Evolutionary conservation across 2,797 vertebrate genomes (phyloP), one percentile per base, ranked within the genome.

Genomic region (Sebastes vulpes): DNA sequence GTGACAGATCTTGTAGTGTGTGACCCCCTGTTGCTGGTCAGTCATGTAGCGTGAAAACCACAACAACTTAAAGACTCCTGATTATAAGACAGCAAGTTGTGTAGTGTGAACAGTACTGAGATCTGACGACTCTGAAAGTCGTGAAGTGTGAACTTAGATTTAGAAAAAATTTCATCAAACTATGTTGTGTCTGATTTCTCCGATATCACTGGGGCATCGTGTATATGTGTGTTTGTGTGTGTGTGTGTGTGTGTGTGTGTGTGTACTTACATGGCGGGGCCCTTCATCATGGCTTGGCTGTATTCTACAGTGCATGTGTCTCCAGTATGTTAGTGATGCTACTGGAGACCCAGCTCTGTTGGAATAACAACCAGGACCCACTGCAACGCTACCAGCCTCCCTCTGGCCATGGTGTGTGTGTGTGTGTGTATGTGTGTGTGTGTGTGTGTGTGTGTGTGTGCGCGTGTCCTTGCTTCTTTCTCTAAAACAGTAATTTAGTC

Each of bases 261-360:
- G n/a, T 53, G 28, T 46, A 5, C 52, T 25, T 21, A 14, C 32
- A 25, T 52, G 46, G 38, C 10, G 35, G 72, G 79, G 83, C 84
- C 60, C 3, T 28, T 82, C 85, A 59, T 66, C 60, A 84, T 89
- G 97, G 97, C 95, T 92, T 97, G 97, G 97, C 95, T 98, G 98
- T 98, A 98, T 97, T 99, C 98, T 99, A 99, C 98, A 99, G 98
- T 99, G 98, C 98, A 98, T 98, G 98, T 99, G 98, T 99, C 98
- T 99, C 98, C 98, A 99, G 98, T 98, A 92, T 94, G 96, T 97
- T 96, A 96, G 93, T 98, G 88, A 95, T 80, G 95, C 92, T 95
- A 96, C 98, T 98, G 98, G 98, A 97, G 98, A 97, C 95, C 94
- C 97, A 84, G 97, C 97, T 96, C 98, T 99, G 98, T 99, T 96